These are phyloP conservation scores for Anadara kagoshimensis DNA, from an alignment of 1,140 invertebrate species.

Conservation along the genomic window DNA sequence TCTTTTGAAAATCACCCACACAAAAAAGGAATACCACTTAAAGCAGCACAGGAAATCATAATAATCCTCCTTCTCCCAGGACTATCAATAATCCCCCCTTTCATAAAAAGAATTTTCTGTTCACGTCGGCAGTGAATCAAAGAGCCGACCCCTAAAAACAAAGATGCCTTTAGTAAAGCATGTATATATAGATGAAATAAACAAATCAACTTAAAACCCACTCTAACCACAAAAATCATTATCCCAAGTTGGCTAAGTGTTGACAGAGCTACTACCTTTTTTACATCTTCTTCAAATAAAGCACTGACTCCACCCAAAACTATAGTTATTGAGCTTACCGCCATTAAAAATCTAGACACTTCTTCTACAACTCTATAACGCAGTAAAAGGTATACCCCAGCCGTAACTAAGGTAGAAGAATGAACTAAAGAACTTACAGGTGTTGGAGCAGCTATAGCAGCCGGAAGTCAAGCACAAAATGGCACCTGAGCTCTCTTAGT, in stretches of 20 bases:
- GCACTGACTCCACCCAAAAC: slow-evolving; percentile 29
- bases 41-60: neutral
- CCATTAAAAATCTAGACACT: neutral
- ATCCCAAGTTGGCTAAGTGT: slow-evolving; percentile 82
- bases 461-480: slow-evolving; percentile 82
- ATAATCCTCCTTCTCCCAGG: neutral
- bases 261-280: slow-evolving; percentile 80
- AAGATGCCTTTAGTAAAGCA: slow-evolving; percentile 73
- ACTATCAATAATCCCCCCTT: too few relatives aligned
- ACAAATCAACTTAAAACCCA: slow-evolving; percentile 70
- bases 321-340: slow-evolving; percentile 51
- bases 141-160: slow-evolving; percentile 26
- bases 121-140: slow-evolving; percentile 1
- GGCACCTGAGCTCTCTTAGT: slow-evolving; percentile 85
- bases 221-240: slow-evolving; percentile 79
- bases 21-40: neutral
- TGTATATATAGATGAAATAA: slow-evolving; percentile 80
- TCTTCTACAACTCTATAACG: slow-evolving; percentile 52
- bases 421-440: slow-evolving; percentile 83
- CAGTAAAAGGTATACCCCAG: slow-evolving; percentile 83
- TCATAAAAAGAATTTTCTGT: slow-evolving; percentile 14
- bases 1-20: slow-evolving; percentile 7
- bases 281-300: slow-evolving; percentile 38
- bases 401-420: slow-evolving; percentile 84
- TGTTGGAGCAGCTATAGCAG: slow-evolving; percentile 82